A percentile compares a stretch with the other conserved stretches of the same genome.
Evolutionary conservation across 2,797 vertebrate species (phyloP).

Genomic region (Hypotaenidia philippensis): DNA sequence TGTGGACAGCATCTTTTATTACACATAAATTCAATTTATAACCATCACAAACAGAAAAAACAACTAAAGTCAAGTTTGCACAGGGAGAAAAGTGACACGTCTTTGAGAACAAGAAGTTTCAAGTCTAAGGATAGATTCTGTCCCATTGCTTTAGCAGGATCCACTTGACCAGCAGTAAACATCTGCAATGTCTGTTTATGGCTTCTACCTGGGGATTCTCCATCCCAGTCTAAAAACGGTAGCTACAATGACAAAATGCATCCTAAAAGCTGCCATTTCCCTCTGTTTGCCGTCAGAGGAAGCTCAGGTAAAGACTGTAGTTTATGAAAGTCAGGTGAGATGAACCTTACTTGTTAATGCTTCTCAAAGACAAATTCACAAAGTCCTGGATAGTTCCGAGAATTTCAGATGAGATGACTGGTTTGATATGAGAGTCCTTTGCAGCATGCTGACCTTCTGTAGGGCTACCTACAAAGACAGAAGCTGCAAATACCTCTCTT

Average conservation of each 20-base stretch:
- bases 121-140: not conserved
- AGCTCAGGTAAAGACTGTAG: not conserved
- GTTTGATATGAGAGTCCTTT: not conserved
- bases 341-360: not conserved
- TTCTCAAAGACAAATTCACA: not conserved
- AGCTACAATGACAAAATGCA: not conserved
- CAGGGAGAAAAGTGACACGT: not conserved
- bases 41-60: not conserved
- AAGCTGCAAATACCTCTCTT: not conserved
- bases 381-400: not conserved
- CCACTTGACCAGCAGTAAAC: not conserved
- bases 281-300: not conserved
- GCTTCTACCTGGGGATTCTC: not conserved
- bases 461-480: not conserved
- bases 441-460: not conserved
- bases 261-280: not conserved
- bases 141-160: not conserved
- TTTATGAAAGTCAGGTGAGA: not conserved
- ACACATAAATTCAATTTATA: conserved; percentile 11
- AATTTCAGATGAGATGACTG: not conserved
- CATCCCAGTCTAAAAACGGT: not conserved
- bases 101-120: not conserved
- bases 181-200: not conserved
- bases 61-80: not conserved
- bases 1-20: not conserved